Conservation (phyloP, 2,113 vertebrate genomes). For the Elaphurus davidianus region DNA sequence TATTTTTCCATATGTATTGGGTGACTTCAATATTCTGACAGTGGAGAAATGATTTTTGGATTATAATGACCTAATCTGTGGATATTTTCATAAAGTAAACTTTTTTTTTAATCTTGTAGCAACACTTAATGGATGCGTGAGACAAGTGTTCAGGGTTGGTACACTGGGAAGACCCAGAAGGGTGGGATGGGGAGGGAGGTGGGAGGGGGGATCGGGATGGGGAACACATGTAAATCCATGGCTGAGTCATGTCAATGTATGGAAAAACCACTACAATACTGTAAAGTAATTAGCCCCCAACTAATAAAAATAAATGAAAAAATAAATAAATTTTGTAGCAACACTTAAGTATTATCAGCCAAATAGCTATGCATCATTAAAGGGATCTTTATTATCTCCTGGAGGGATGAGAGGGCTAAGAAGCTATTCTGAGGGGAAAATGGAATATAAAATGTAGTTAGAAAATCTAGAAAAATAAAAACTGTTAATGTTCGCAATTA, state of each 20-base stretch:
- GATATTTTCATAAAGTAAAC: not conserved
- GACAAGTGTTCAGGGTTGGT: too few relatives aligned
- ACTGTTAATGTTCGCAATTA: not conserved
- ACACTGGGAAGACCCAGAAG: too few relatives aligned
- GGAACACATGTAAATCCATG: too few relatives aligned
- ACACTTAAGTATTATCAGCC: not conserved
- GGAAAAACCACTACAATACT: too few relatives aligned
- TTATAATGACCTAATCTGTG: not conserved
- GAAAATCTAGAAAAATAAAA: not conserved
- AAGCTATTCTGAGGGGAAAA: not conserved
- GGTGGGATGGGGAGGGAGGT: too few relatives aligned
- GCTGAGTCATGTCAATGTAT: too few relatives aligned
- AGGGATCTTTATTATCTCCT: not conserved
- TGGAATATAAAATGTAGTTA: not conserved
- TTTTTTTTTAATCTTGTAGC: not conserved
- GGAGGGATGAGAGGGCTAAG: not conserved
- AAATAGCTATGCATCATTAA: not conserved
- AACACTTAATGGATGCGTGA: not conserved
- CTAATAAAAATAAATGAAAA: too few relatives aligned
- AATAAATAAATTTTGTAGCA: not conserved
- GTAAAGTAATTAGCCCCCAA: too few relatives aligned
- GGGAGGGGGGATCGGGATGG: too few relatives aligned
- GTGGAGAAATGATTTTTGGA: not conserved
- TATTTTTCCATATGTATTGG: not conserved
- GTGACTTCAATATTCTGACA: not conserved